Conservation (phyloP, 1,140 invertebrate genomes). For the Diuraphis noxia region DNA sequence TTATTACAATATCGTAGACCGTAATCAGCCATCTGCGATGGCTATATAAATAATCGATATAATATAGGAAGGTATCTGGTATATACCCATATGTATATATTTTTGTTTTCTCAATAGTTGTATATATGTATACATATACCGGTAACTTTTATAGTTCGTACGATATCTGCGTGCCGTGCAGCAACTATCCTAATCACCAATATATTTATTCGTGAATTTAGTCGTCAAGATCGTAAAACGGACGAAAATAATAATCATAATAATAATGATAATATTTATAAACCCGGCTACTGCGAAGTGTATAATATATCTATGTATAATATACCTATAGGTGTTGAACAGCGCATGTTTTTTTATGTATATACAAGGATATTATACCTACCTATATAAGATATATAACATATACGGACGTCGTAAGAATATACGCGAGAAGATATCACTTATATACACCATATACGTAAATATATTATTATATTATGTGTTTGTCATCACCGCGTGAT, state of each 20-base stretch:
- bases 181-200: not conserved
- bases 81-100: not conserved
- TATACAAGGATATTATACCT: not conserved
- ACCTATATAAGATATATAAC: not conserved
- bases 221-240: not conserved
- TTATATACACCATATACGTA: not conserved
- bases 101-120: not conserved
- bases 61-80: not conserved
- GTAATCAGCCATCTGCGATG: not conserved
- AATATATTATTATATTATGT: not conserved
- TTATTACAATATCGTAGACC: not conserved
- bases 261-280: not conserved
- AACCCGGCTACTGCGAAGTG: not conserved
- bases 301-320: not conserved
- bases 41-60: not conserved
- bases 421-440: not conserved
- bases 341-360: not conserved
- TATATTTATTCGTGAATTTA: constrained; percentile 1
- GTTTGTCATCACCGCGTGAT: not conserved
- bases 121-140: not conserved
- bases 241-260: not conserved
- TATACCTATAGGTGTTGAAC: not conserved
- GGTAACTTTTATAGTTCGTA: not conserved
- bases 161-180: not conserved
- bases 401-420: not conserved